Evolutionary conservation across 2,113 vertebrate genomes (phyloP), one percentile per base, ranked within the genome.

Genomic region (Hypanus sabinus): DNA sequence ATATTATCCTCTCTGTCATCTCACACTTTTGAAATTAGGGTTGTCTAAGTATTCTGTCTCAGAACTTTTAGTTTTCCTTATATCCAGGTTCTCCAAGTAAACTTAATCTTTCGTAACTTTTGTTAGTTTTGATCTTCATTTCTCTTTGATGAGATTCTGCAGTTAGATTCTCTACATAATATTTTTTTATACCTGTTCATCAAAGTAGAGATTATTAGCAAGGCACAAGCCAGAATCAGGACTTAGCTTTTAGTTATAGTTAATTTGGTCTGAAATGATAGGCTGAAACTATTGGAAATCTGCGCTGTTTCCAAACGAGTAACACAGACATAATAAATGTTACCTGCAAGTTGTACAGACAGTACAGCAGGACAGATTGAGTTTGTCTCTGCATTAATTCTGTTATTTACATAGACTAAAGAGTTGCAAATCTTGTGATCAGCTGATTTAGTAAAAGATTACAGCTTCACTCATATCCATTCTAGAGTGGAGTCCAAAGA

Each of bases 261-360:
- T 73, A 93, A 93, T 46, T 73, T 93, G 90, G 71, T 73, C 33
- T 38, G 65, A 92, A 71, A 22, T 71, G 9, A 62, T 92, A 70
- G 90, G 30, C 33, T 36, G 71, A 9, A 5, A 46, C 68, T 93
- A 73, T 75, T 46, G 36, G 70, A 93, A 93, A 93, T 55, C 70
- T 75, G 68, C 55, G 71, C 38, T 33, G 73, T 73, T 75, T 14
- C 70, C 38, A 9, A 27, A 27, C 9, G 30, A 24, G 22, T 33
- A 93, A 93, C n/a, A 20, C 68, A 75, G 70, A 55, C 91, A 93
- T 71, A 38, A 92, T 27, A 38, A 22, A 27, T 93, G 68, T 38
- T 93, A 30, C 91, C 70, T 93, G 70, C 70, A 38, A 46, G 38
- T 22, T 14, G 68, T 92, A 62, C 83, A 27, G 20, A 71, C 90